Conservation (phyloP, 2,888 invertebrate genomes). For the Thelaira solivaga region DNA sequence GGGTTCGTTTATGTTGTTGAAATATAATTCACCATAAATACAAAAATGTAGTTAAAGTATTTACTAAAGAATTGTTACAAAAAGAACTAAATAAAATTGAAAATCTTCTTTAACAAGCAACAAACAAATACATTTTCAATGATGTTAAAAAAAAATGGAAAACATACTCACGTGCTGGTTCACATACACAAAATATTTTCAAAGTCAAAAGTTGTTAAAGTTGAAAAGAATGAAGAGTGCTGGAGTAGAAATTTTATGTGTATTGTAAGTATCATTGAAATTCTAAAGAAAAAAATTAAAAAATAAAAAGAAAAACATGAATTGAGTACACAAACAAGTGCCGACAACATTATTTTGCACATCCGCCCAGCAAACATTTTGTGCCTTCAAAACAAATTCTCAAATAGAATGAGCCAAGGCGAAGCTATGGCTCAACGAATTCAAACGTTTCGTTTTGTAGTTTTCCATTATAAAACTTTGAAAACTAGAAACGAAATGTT, state of each 20-base stretch:
- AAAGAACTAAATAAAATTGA: neutral
- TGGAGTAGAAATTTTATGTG: neutral
- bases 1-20: slow-evolving; percentile 16
- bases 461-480: too few species aligned
- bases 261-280: slow-evolving; percentile 42
- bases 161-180: neutral
- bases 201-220: slow-evolving; percentile 21
- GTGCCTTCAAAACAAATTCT: neutral
- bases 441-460: too few species aligned
- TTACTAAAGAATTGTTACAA: slow-evolving; percentile 34
- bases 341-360: neutral
- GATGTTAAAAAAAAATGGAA: neutral
- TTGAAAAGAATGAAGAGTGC: neutral
- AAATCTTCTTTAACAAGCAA: slow-evolving; percentile 13
- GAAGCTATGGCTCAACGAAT: neutral
- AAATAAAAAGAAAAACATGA: too few species aligned
- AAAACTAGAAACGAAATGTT: too few species aligned
- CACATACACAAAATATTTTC: slow-evolving; percentile 15
- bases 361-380: neutral
- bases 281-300: too few species aligned
- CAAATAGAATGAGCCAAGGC: too few species aligned
- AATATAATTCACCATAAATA: slow-evolving; percentile 27
- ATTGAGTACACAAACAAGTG: neutral
- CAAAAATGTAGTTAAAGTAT: slow-evolving; percentile 50
- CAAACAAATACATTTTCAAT: slow-evolving; percentile 13